Conservation (phyloP, 2,113 vertebrate species). For the Columba livia region DNA sequence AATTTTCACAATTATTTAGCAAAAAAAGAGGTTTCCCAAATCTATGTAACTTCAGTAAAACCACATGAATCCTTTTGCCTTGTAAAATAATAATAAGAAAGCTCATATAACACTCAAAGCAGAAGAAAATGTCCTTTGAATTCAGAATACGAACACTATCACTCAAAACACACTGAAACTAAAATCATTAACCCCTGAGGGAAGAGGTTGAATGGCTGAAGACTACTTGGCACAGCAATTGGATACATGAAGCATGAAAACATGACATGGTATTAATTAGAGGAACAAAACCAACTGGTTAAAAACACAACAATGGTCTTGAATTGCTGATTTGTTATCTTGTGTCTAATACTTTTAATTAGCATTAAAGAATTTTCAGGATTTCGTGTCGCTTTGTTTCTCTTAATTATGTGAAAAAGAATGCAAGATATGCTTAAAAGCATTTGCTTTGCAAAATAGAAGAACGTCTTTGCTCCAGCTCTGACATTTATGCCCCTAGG, state of each 20-base stretch:
- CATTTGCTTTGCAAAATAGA: slow-evolving; percentile 11
- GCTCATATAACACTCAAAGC: not conserved
- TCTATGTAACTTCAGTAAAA: not conserved
- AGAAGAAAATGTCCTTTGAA: not conserved
- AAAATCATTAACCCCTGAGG: slow-evolving; percentile 62
- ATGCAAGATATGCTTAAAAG: slow-evolving; percentile 17
- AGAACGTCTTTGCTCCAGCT: not conserved
- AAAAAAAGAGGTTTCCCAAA: not conserved
- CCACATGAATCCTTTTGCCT: not conserved
- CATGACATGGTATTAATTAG: slow-evolving; percentile 71
- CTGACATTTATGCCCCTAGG: slow-evolving; percentile 5
- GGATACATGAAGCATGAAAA: slow-evolving; percentile 60
- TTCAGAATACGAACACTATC: not conserved
- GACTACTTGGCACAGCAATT: slow-evolving; percentile 15
- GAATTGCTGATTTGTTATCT: slow-evolving; percentile 53
- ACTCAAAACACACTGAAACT: slow-evolving; percentile 40
- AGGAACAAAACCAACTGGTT: slow-evolving; percentile 55
- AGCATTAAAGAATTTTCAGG: slow-evolving; percentile 36
- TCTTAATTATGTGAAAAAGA: slow-evolving; percentile 33
- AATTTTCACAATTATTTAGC: not conserved
- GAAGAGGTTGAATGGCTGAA: slow-evolving; percentile 52
- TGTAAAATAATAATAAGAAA: too few species aligned
- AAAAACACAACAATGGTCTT: slow-evolving; percentile 49
- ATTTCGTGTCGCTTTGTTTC: not conserved
- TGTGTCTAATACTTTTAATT: slow-evolving; percentile 56